Percentiles rank a stretch among this genome's conserved stretches.
These are phyloP conservation scores for Pseudopleuronectes americanus DNA, from an alignment of 2,797 vertebrate genomes.

Conservation along the genomic window DNA sequence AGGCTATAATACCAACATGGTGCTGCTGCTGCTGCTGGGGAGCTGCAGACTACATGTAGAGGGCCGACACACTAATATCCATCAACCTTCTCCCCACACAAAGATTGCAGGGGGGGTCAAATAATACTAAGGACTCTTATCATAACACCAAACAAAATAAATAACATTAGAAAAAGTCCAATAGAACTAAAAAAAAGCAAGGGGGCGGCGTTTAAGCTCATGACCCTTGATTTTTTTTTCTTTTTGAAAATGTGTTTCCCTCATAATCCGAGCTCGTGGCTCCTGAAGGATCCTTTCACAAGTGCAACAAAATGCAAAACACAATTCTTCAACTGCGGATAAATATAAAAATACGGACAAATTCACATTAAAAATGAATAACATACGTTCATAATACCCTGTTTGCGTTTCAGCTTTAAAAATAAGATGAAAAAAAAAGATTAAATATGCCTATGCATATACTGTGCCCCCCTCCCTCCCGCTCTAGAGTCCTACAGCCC, in stretches of 20 bases:
- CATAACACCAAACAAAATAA: conserved; percentile 92
- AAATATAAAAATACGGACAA: conserved; percentile 90
- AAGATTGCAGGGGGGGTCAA: conserved; percentile 90
- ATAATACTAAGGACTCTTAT: conserved; percentile 92
- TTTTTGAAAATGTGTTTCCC: conserved; percentile 70
- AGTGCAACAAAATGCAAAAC: conserved; percentile 94
- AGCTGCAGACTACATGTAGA: conserved; percentile 54
- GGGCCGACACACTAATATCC: conserved; percentile 65
- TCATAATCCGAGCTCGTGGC: conserved; percentile 87
- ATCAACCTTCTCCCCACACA: conserved; percentile 87
- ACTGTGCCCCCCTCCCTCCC: conserved; percentile 62
- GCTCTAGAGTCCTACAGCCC: conserved; percentile 68
- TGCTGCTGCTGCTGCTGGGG: conserved; percentile 26
- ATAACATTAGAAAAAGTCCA: conserved; percentile 94
- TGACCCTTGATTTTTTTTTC: conserved; percentile 71
- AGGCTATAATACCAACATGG: conserved; percentile 43
- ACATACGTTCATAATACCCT: conserved; percentile 98
- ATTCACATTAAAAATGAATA: conserved; percentile 95
- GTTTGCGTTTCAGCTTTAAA: conserved; percentile 93
- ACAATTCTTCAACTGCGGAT: conserved; percentile 90
- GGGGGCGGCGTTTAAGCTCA: conserved; percentile 83
- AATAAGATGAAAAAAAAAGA: conserved; percentile 81
- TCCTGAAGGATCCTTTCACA: conserved; percentile 86
- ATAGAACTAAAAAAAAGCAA: conserved; percentile 88
- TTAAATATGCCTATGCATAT: conserved; percentile 82